phyloP scores from a whole-genome alignment of 2,113 vertebrate species.

The Leucopsar rothschildi region DNA sequence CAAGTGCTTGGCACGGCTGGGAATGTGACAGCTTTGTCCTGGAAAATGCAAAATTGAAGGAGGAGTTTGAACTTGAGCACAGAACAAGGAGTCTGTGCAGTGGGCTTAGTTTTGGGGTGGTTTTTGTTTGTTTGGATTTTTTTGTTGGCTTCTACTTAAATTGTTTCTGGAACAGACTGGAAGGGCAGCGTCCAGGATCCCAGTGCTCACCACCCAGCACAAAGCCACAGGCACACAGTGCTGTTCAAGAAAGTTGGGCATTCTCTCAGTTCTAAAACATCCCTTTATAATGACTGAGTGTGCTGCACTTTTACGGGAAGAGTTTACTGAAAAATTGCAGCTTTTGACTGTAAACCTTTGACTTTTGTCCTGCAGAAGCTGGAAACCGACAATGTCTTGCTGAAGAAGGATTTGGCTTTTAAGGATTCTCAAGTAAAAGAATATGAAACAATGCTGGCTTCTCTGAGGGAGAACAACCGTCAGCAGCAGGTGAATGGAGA shows the following conservation, averaged over 20 bases:
- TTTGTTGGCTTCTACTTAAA: not conserved
- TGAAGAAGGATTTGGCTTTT: conserved; percentile 89
- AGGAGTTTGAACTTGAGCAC: not conserved
- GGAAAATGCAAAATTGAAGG: not conserved
- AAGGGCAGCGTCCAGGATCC: not conserved
- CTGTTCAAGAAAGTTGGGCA: rapidly evolving
- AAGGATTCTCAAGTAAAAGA: conserved; percentile 87
- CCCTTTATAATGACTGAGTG: not conserved
- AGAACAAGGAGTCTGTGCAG: not conserved
- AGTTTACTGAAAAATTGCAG: not conserved
- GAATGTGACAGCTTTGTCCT: not conserved
- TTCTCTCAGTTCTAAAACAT: not conserved
- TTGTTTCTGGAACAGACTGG: not conserved
- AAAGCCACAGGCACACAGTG: not conserved
- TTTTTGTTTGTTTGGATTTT: not conserved
- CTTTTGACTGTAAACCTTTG: not conserved
- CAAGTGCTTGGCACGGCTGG: rapidly evolving
- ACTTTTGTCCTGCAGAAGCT: conserved; percentile 71
- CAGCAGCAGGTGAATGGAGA: conserved; percentile 83
- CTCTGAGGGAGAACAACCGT: conserved; percentile 86
- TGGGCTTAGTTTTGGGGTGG: not conserved
- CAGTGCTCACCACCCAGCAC: not conserved
- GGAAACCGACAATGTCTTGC: conserved; percentile 82
- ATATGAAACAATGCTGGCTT: conserved; percentile 85
- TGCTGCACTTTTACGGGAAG: not conserved